Base-by-base conservation (phyloP, 2,113 vertebrate genomes). In the Pelobates fuscus region DNA sequence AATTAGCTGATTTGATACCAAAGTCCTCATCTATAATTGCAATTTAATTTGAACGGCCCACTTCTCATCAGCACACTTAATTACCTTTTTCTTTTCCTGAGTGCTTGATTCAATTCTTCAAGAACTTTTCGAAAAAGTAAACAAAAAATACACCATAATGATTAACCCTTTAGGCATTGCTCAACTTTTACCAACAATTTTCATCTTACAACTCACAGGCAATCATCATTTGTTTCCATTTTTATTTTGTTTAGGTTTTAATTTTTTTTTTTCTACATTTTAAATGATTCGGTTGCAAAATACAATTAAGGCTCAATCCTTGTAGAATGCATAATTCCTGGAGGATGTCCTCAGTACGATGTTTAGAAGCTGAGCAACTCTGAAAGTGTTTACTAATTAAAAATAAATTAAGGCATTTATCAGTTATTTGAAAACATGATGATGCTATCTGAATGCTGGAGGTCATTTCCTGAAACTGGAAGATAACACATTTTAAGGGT, bases 351-450 rank as follows among this genome's bases (percentile, higher is more conserved):
- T 60, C 8, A 60, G 58, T 27, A 27, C 27, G 58, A 27, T 29
- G 15, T 60, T 60, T 60, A 24, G 58, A 21, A 4, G 23, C 10
- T 2, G 24, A 18, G 25, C 12, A 27, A 12, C 25, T 29, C 25
- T 2, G 58, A 29, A 60, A 17, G 6, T 59, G 57, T 60, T 14
- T 27, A 27, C 12, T 60, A 21, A 60, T 60, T 60, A 60, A 60
- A 60, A 60, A 60, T 60, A 60, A 60, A 60, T 60, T 23, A 60
- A 21, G 15, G 58, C 15, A 18, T 60, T 27, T 60, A 60, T 60
- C 58, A 60, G 15, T n/a, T 23, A 21, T 29, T 27, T 60, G 24
- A 60, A 27, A 60, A 49, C 44, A 49, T 49, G 44, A 49, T 49
- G 14, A 49, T n/a, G n/a, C n/a, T 49, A 49, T 17, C 12, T 49